These are phyloP conservation scores for Torymus auratus DNA, from an alignment of 2,888 invertebrate species.

Conservation along the genomic window DNA sequence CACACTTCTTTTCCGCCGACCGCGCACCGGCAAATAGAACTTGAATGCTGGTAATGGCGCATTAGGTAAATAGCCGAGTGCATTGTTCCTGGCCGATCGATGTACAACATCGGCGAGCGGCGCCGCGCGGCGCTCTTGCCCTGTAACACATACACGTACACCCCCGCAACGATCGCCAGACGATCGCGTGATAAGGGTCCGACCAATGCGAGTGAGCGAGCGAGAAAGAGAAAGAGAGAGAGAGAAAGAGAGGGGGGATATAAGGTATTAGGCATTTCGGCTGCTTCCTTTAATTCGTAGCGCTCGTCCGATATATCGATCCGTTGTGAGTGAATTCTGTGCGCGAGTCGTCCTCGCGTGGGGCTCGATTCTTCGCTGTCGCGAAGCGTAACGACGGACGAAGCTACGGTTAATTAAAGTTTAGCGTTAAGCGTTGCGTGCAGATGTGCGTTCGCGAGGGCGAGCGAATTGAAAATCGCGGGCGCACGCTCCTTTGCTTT, in stretches of 20 bases:
- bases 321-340: neutral
- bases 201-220: neutral
- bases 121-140: neutral
- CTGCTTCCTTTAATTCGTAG: conserved; percentile 25
- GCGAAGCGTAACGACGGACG: neutral
- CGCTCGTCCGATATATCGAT: conserved; percentile 26
- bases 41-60: conserved; percentile 17
- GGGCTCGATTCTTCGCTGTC: too few species aligned
- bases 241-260: neutral
- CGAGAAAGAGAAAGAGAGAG: too few species aligned
- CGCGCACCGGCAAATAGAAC: neutral
- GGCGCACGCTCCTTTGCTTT: too few species aligned
- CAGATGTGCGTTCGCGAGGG: too few species aligned
- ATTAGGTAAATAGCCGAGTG: conserved; percentile 52
- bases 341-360: too few species aligned
- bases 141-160: neutral
- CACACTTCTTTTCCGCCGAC: neutral
- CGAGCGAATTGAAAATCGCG: too few species aligned
- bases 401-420: conserved; percentile 2
- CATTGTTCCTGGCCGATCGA: conserved; percentile 51
- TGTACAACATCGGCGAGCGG: conserved; percentile 24
- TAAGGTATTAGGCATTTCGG: conserved; percentile 11
- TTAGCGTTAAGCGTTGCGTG: neutral
- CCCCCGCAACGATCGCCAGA: neutral
- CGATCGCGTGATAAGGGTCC: conserved; percentile 46